Conservation (phyloP, 2,113 vertebrate genomes). For the Actenoides lindsayi region DNA sequence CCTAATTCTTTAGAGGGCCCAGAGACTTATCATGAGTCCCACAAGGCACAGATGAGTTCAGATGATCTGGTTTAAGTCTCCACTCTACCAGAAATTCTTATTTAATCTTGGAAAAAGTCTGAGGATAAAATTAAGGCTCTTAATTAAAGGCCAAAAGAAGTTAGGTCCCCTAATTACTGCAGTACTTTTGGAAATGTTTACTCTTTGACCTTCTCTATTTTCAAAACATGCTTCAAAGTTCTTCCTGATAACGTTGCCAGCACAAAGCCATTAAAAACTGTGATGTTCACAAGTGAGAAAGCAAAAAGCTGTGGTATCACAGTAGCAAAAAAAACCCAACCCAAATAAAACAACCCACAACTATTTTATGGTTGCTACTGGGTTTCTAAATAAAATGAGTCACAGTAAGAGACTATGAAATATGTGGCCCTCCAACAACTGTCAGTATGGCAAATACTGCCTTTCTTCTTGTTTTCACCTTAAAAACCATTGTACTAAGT, state of each 20-base stretch:
- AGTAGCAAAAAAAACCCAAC: neutral
- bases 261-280: neutral
- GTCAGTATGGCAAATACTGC: neutral
- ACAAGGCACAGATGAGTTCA: neutral
- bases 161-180: neutral
- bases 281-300: neutral
- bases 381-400: neutral
- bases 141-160: constrained; percentile 39
- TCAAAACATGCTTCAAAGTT: neutral
- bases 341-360: neutral
- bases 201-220: constrained; percentile 38
- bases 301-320: neutral
- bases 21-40: neutral
- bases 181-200: constrained; percentile 22
- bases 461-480: neutral
- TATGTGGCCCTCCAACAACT: neutral
- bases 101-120: constrained; percentile 22
- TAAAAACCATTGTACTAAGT: neutral
- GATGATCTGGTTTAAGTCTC: neutral
- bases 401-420: neutral
- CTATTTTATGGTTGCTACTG: neutral
- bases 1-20: neutral
- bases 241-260: neutral
- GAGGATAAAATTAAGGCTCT: constrained; percentile 32
- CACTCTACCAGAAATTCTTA: neutral